Base-by-base conservation (phyloP, 2,113 vertebrate genomes). In the Martes martes region DNA sequence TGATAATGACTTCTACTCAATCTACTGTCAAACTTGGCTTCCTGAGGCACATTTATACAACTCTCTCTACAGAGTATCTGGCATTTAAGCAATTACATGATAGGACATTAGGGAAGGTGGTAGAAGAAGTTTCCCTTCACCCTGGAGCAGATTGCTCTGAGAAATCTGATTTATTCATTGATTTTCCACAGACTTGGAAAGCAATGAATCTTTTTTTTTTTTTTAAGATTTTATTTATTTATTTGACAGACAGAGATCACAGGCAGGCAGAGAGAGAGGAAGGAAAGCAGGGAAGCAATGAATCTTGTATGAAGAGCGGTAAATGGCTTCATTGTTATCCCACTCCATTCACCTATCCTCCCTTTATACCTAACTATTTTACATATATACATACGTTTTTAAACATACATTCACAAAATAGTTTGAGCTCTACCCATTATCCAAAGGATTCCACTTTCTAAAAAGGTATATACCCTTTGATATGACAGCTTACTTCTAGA, bases 1-100 rank as follows among this genome's bases (percentile, higher is more conserved):
- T 79, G 50, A 5, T 47, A 93, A 83, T 91, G 45, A 93, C 50
- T 33, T 61, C 39, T 74, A 61, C 52, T 97, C 55, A 69, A 11
- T 78, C 28, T 88, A 59, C 67, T 97, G 89, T 91, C 82, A 91
- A 67, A 80, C 28, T 36, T 42, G 33, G 82, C 71, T 84, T 91
- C 61, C 47, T 42, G 24, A 59, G 18, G 57, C 39, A 85, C 19
- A 45, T 91, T 80, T 94, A 91, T 85, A 23, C 33, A 83, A 76
- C 13, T 87, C 39, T 93, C 21, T 88, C 61, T 93, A 2, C 36
- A n/a, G 69, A 73, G 14, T 93, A 50, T 85, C 55, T 92, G 63
- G 19, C 63, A 69, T 81, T 92, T 84, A 95, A 86, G 18, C 23
- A 91, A 42, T 82, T 93, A 84, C 16, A 21, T 45, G 11, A 50